These are phyloP conservation scores for Lithophane ornitopus DNA, from an alignment of 2,888 invertebrate genomes.

Conservation along the genomic window DNA sequence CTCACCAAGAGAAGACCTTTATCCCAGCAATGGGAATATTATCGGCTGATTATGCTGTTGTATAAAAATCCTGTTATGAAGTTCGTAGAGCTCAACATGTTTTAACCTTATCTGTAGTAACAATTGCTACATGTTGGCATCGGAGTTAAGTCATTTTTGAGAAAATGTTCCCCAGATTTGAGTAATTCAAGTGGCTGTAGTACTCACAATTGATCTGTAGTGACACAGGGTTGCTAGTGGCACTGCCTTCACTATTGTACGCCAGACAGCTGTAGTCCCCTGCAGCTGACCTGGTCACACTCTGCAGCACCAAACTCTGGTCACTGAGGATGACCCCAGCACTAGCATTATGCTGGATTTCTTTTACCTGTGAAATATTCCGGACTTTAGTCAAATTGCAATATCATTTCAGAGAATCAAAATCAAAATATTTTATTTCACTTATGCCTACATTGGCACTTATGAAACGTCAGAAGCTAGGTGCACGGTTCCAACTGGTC, in stretches of 20 bases:
- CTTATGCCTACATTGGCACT: no score
- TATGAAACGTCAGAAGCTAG: no score
- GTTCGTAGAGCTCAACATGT: not conserved
- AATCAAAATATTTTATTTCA: no score
- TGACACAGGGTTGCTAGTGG: slow-evolving; percentile 96
- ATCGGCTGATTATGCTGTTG: not conserved
- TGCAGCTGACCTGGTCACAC: slow-evolving; percentile 93
- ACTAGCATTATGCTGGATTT: slow-evolving; percentile 94
- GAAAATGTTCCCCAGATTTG: not conserved
- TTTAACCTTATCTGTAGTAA: not conserved
- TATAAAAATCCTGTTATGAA: not conserved
- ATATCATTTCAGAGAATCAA: not conserved
- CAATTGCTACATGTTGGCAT: not conserved
- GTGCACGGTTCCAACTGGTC: no score
- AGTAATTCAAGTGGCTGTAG: not conserved
- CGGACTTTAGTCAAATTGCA: not conserved
- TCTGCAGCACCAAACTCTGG: slow-evolving; percentile 97
- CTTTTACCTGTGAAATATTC: slow-evolving; percentile 91
- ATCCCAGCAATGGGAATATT: no score
- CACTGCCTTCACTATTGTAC: slow-evolving; percentile 96
- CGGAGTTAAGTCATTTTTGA: not conserved
- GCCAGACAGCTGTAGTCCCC: slow-evolving; percentile 97
- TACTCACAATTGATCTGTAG: slow-evolving; percentile 96
- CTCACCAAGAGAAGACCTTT: no score
- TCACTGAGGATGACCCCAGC: slow-evolving; percentile 96